Evolutionary conservation across 2,888 invertebrate genomes (phyloP).

Genomic region (Drosophila maculinotata): DNA sequence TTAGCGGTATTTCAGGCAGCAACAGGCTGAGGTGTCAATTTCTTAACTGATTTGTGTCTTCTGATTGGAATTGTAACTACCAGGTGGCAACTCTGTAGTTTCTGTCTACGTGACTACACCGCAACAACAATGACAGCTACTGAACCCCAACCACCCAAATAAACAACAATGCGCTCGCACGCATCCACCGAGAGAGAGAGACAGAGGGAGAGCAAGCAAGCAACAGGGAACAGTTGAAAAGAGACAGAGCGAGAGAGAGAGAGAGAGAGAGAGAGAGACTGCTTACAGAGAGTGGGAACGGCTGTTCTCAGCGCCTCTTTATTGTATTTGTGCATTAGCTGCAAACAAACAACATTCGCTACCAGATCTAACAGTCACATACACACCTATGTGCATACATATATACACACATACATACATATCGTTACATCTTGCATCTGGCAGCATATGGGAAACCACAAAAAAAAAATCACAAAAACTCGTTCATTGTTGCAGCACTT

Average conservation of each 20-base stretch:
- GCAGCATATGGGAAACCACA: slow-evolving; percentile 71
- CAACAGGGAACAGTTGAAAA: slow-evolving; percentile 37
- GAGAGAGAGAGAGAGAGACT: slow-evolving; percentile 26
- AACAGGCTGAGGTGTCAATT: slow-evolving; percentile 53
- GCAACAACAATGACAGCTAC: slow-evolving; percentile 49
- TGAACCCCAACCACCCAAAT: slow-evolving; percentile 55
- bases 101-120: slow-evolving; percentile 63
- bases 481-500: slow-evolving; percentile 64
- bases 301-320: slow-evolving; percentile 46
- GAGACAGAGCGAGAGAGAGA: slow-evolving; percentile 2
- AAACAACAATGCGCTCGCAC: slow-evolving; percentile 50
- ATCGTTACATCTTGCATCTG: slow-evolving; percentile 68
- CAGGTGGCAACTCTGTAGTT: slow-evolving; percentile 68
- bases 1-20: slow-evolving; percentile 29
- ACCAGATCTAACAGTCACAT: slow-evolving; percentile 29
- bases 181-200: slow-evolving; percentile 24
- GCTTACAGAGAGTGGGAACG: slow-evolving; percentile 30
- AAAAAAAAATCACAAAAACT: slow-evolving; percentile 47
- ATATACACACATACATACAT: slow-evolving; percentile 4
- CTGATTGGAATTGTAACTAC: slow-evolving; percentile 53
- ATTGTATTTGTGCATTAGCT: slow-evolving; percentile 54
- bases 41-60: slow-evolving; percentile 26
- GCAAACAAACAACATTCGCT: slow-evolving; percentile 50
- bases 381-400: slow-evolving; percentile 11
- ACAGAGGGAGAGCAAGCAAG: slow-evolving; percentile 3